phyloP scores from a whole-genome alignment of 2,113 vertebrate genomes.

The Ondatra zibethicus region DNA sequence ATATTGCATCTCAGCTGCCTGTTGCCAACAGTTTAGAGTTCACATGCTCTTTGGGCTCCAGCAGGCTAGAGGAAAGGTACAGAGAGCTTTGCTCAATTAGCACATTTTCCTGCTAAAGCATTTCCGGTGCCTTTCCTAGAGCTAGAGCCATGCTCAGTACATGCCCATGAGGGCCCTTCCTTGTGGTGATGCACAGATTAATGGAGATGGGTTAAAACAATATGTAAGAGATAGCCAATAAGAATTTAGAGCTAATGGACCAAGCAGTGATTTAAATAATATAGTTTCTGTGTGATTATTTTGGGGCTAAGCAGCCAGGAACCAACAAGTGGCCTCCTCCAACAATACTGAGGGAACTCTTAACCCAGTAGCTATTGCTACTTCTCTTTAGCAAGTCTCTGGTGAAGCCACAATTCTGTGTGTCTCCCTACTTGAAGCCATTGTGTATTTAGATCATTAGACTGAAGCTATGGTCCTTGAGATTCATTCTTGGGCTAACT shows the following conservation, averaged over 20 bases:
- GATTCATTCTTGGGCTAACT: not conserved
- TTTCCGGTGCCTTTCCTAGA: not conserved
- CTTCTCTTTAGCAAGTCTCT: not conserved
- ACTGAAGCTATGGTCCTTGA: not conserved
- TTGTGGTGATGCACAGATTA: no score
- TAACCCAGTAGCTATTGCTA: not conserved
- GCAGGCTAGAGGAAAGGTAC: not conserved
- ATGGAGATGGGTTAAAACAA: no score
- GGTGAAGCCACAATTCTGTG: not conserved
- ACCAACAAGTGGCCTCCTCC: no score
- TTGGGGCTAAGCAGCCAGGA: no score
- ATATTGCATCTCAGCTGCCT: not conserved
- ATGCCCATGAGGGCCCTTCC: not conserved
- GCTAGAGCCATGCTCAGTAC: not conserved
- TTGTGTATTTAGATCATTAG: not conserved
- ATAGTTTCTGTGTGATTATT: no score
- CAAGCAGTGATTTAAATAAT: no score
- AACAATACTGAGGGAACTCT: not conserved
- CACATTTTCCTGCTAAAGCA: not conserved
- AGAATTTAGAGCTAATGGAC: no score
- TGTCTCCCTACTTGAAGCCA: not conserved
- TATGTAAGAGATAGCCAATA: no score
- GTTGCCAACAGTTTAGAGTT: not conserved
- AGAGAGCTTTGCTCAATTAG: not conserved
- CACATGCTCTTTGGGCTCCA: not conserved